Conservation (phyloP, 2,113 vertebrate genomes). For the Bubalus kerabau region DNA sequence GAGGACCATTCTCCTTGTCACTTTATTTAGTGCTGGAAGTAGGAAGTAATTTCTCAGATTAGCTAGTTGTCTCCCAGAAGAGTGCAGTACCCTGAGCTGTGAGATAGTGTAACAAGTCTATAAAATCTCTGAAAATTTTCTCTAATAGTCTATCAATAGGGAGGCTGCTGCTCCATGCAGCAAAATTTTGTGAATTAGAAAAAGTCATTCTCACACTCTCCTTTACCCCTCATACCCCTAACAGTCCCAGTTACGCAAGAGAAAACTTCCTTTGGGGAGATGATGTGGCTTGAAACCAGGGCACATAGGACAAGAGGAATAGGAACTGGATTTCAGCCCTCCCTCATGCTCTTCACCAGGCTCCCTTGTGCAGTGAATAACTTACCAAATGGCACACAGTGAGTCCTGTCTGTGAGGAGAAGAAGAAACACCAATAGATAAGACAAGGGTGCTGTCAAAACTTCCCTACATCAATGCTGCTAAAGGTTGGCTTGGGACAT, state of each 20-base stretch:
- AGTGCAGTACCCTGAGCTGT: neutral
- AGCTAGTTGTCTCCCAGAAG: neutral
- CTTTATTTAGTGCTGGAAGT: neutral
- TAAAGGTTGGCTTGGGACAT: neutral
- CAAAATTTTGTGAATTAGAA: neutral
- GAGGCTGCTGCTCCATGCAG: neutral
- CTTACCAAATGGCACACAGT: neutral
- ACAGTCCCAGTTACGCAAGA: neutral
- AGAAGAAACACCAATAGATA: neutral
- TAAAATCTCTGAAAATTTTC: neutral
- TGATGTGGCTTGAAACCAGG: neutral
- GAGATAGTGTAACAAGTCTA: neutral
- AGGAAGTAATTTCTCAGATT: conserved; percentile 18
- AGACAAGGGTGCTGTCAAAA: neutral
- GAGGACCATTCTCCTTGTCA: neutral
- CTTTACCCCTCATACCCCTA: neutral
- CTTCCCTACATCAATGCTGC: neutral
- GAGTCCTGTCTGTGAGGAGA: neutral
- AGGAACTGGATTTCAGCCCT: neutral
- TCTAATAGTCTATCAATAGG: neutral
- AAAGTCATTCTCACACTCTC: neutral
- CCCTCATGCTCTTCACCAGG: neutral
- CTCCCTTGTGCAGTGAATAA: neutral
- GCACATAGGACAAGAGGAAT: neutral
- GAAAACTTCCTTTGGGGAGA: neutral